Conservation (phyloP, 2,797 vertebrate species). For the Gadopsis marmoratus region DNA sequence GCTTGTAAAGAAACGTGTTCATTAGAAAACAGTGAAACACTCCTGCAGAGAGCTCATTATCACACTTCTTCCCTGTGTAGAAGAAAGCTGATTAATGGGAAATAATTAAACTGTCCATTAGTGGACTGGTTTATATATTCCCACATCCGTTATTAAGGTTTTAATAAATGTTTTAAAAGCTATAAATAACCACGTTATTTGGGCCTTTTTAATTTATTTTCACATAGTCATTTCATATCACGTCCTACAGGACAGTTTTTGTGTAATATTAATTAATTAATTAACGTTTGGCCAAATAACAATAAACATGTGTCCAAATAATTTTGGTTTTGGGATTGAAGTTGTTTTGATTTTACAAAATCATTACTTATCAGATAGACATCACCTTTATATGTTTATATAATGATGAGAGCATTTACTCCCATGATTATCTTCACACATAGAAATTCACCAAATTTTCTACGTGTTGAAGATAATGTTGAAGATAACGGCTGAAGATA, state of each 20-base stretch:
- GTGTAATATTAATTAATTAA: not conserved
- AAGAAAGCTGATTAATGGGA: not conserved
- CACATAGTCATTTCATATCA: not conserved
- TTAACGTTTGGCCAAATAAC: not conserved
- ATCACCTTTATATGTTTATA: not conserved
- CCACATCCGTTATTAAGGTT: not conserved
- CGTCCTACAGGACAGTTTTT: not conserved
- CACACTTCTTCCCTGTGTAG: not conserved
- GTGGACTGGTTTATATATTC: not conserved
- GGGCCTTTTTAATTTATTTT: not conserved
- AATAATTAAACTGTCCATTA: not conserved
- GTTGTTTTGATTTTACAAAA: not conserved
- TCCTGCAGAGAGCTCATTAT: not conserved
- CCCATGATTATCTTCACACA: not conserved
- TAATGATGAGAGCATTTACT: not conserved
- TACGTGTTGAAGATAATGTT: too few species aligned
- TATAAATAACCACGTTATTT: not conserved
- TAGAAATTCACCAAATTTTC: too few species aligned
- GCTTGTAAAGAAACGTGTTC: not conserved
- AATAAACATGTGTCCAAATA: not conserved
- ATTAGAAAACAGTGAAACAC: constrained; percentile 5
- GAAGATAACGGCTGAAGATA: too few species aligned
- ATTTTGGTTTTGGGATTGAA: not conserved
- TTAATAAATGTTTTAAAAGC: not conserved
- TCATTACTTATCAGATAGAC: not conserved